Conservation (phyloP, 2,113 vertebrate genomes). For the Daphoenositta chrysoptera region DNA sequence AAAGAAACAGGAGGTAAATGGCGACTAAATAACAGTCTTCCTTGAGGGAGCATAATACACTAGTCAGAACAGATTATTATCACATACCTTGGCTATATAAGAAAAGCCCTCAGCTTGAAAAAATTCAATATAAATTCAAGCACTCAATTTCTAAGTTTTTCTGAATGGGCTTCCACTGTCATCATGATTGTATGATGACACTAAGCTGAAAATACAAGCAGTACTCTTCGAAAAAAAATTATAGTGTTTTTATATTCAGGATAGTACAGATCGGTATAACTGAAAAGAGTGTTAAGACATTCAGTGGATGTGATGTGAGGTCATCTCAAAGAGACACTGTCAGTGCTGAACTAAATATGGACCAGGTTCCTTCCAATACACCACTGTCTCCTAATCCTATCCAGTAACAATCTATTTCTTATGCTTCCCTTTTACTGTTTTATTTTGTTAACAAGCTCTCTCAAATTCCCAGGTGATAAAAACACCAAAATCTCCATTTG, state of each 20-base stretch:
- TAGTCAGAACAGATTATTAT: background rate
- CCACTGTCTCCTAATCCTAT: background rate
- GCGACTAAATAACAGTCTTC: background rate
- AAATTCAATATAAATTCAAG: background rate
- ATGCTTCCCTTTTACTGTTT: fast-evolving
- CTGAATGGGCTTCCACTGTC: background rate
- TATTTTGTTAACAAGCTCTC: background rate
- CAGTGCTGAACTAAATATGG: background rate
- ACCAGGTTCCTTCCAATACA: background rate
- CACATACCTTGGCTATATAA: background rate
- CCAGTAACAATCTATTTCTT: background rate
- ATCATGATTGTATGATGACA: background rate
- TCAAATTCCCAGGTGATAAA: background rate
- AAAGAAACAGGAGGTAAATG: background rate
- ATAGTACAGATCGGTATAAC: background rate
- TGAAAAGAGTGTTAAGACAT: background rate
- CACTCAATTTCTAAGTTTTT: background rate
- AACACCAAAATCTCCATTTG: background rate
- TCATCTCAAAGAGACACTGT: background rate
- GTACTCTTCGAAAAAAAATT: fast-evolving
- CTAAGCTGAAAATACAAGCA: background rate
- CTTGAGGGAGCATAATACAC: background rate
- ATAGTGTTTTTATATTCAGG: background rate
- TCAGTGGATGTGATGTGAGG: background rate
- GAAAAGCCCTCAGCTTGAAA: background rate